These are phyloP conservation scores for Prunella himalayana DNA, from an alignment of 2,113 vertebrate species.

Conservation along the genomic window DNA sequence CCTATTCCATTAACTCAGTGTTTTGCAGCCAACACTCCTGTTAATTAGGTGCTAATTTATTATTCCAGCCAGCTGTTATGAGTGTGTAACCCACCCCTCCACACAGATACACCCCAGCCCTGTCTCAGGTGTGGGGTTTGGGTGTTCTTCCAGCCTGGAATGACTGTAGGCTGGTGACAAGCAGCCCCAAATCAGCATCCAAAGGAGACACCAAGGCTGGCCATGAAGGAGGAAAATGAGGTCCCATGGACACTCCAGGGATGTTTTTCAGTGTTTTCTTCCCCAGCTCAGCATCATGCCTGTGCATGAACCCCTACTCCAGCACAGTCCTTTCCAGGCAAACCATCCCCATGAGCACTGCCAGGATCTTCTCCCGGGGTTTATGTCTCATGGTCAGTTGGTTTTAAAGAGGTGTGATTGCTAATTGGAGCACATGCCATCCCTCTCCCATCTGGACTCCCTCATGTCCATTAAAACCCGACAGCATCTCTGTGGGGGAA, in stretches of 20 bases:
- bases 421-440: background rate
- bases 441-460: background rate
- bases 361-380: background rate
- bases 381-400: background rate
- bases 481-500: background rate
- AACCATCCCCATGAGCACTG: background rate
- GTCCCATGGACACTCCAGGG: accelerated
- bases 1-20: background rate
- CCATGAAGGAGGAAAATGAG: background rate
- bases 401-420: background rate
- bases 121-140: background rate
- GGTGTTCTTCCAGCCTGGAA: background rate
- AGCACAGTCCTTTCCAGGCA: background rate
- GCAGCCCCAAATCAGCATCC: background rate
- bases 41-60: slow-evolving; percentile 54
- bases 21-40: background rate
- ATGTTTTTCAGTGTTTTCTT: background rate
- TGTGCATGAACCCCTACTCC: background rate
- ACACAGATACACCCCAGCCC: background rate
- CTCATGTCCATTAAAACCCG: accelerated
- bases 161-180: background rate
- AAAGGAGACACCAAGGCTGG: background rate
- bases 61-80: background rate
- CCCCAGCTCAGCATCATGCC: background rate
- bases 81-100: background rate